Base-by-base conservation (phyloP, 2,797 vertebrate genomes). In the Nyctibius grandis region DNA sequence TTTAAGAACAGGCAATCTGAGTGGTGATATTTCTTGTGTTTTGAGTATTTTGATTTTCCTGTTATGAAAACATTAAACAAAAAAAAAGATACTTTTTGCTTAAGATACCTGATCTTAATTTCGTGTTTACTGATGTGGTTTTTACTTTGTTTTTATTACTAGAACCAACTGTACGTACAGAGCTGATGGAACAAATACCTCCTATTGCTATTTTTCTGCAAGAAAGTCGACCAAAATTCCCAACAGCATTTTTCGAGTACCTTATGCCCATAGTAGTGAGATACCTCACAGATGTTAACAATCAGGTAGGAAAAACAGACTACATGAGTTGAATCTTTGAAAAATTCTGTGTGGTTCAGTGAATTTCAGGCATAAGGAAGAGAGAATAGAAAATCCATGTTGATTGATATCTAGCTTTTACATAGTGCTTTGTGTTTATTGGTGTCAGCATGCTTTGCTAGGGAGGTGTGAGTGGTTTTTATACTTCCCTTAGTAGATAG, bases 171-270 rank as follows among this genome's bases (percentile, higher is more conserved):
- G 99, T 99, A 53, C 96, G 98, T 88, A 98, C 98, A 34, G 99
- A 99, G 93, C 98, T 99, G 95, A 99, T 99, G 99, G 99, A 99
- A 76, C 99, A 99, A 93, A 98, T 99, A 68, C 99, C 99, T 89
- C 98, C 99, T 57, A 98, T 99, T 81, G 98, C 98, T 82, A 98
- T 99, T 98, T 99, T 99, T 96, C 98, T 99, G 67, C 98, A 99
- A 57, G 99, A 99, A 97, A 99, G 98, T 97, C 98, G 98, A 72
- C 98, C 98, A 74, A 98, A 98, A 96, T 99, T 99, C 85, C 98
- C 98, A 60, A 96, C 97, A 48, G 98, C 99, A 12, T 98, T 99
- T 96, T 99, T 99, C 26, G 98, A 99, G 93, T 99, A 98, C 95
- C 97, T 99, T 56, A 98, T 99, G 70, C 99, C 99, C 36, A 98